Percentiles rank a stretch among this genome's conserved stretches.
Conservation (phyloP, 1,140 invertebrate species). For the Spodoptera litura region DNA sequence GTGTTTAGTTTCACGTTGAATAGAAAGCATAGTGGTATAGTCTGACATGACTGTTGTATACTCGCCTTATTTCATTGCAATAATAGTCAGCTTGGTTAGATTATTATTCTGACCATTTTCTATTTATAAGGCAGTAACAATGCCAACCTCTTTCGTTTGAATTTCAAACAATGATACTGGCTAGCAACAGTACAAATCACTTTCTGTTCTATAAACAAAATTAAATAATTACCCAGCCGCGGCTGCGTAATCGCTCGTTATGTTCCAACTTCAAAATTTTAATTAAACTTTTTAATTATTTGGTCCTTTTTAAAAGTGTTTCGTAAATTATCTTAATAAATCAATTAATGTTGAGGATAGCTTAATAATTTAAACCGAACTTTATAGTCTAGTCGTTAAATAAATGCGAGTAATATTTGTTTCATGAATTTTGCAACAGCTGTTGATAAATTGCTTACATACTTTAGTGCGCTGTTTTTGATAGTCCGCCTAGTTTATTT, state of each 20-base stretch:
- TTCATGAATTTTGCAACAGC: slow-evolving; percentile 10
- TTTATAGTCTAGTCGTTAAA: not conserved
- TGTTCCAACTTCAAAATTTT: not conserved
- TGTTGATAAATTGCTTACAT: slow-evolving; percentile 8
- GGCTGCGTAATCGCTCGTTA: not conserved
- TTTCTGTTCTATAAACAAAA: not conserved
- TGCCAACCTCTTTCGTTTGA: not conserved
- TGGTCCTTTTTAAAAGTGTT: not conserved
- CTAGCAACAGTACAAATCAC: not conserved
- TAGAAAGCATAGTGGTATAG: no score
- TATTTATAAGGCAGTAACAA: not conserved
- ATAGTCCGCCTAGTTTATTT: not conserved
- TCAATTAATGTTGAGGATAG: not conserved
- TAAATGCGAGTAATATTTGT: slow-evolving; percentile 2
- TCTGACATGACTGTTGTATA: no score
- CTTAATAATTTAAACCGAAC: not conserved
- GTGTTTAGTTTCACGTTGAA: no score
- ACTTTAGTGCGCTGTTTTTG: slow-evolving; percentile 1
- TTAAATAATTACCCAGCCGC: not conserved
- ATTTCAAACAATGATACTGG: slow-evolving; percentile 22
- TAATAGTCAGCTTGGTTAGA: no score
- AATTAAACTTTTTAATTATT: slow-evolving; percentile 1
- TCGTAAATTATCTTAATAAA: not conserved
- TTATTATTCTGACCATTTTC: not conserved
- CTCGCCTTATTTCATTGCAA: no score